Base-by-base conservation (phyloP, 2,113 vertebrate genomes). In the Dicentrarchus labrax region DNA sequence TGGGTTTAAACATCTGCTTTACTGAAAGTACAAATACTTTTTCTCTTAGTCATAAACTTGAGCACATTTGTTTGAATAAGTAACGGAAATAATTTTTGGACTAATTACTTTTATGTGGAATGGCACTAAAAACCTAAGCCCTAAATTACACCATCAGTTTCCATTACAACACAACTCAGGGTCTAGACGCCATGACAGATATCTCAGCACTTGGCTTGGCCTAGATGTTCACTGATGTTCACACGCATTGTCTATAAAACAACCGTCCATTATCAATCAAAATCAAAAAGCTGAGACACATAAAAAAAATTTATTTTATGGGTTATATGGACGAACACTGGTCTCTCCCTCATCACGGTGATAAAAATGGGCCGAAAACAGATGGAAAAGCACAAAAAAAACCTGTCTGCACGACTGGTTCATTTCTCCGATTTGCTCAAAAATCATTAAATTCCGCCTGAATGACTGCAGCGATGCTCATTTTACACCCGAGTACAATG, bases 381-480 rank as follows among this genome's bases (percentile, higher is more conserved):
- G 45, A 9, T 13, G 5, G 8, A 69, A 73, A 72, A 60, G 2
- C 36, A 64, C 39, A 61, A 3, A 60, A 30, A 64, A 47, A 36
- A 62, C 30, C 16, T 57, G 51, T 64, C 50, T 77, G 78, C 86
- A 76, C 77, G 83, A 78, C 72, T 86, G 68, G 41, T 61, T 88
- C 53, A 87, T 86, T 85, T 68, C 36, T 65, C 61, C 66, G 51
- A 89, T 89, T 85, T 79, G 19, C 47, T 64, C 51, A 69, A 50
- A 51, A 64, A 5, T 80, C 60, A 67, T 78, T 73, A 51, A 64
- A 61, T 78, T 87, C 57, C 41, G 38, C 70, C 61, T 76, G 71
- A 75, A 70, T 68, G 64, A 54, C 76, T 64, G 48, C 64, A 21
- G 57, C 36, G 56, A 57, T 69, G 78, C 24, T 81, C 36, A 57